A percentile compares a stretch with the other conserved stretches of the same genome.
Conservation (phyloP, 2,797 vertebrate genomes). For the Xenopus petersii region DNA sequence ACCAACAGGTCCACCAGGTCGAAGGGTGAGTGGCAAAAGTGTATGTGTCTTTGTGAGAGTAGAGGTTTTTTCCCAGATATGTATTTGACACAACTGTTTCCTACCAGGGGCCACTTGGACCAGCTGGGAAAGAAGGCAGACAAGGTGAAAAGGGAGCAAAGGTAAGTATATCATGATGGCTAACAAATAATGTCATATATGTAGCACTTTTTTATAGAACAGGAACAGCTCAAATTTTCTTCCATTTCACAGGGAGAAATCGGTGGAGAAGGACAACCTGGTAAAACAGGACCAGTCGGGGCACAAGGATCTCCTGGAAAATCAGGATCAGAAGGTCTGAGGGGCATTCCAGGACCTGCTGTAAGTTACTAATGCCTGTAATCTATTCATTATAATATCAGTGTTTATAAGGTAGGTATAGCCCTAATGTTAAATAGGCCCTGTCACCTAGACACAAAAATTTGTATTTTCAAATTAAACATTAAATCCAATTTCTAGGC, state of each 20-base stretch:
- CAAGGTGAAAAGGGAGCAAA: slow-evolving; percentile 81
- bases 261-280: slow-evolving; percentile 71
- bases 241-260: slow-evolving; percentile 66
- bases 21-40: slow-evolving; percentile 70
- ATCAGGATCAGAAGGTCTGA: slow-evolving; percentile 78
- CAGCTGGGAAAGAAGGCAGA: slow-evolving; percentile 74
- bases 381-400: too few species aligned
- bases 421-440: too few species aligned
- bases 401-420: too few species aligned
- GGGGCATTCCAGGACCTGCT: slow-evolving; percentile 83
- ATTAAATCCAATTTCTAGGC: too few species aligned
- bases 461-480: too few species aligned
- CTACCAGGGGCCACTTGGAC: slow-evolving; percentile 72
- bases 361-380: slow-evolving; percentile 65
- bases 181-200: not conserved
- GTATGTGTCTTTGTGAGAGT: not conserved
- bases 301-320: slow-evolving; percentile 80
- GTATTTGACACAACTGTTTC: not conserved
- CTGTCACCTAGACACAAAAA: too few species aligned
- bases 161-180: slow-evolving; percentile 57
- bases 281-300: slow-evolving; percentile 80
- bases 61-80: not conserved
- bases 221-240: too few species aligned
- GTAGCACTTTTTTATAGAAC: too few species aligned
- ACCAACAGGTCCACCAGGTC: slow-evolving; percentile 79